Base-by-base conservation (phyloP, 1,140 invertebrate genomes). In the Bombus huntii region DNA sequence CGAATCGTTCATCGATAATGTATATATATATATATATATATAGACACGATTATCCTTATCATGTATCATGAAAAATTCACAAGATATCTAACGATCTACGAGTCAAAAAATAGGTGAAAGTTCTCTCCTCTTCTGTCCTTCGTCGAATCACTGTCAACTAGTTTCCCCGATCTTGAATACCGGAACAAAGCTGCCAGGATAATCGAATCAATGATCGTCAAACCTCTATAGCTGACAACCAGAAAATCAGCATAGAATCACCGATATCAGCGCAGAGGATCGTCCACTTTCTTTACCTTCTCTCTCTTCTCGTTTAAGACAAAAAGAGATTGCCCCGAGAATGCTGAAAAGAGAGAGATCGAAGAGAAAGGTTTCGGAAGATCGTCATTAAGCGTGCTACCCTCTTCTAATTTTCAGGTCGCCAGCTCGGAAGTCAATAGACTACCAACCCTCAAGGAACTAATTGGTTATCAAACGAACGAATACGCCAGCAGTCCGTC, bases 391-490 rank as follows among this genome's bases (percentile, higher is more conserved):
- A 92, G 92, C 87, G 73, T 86, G 81, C 90, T 92, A 85, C 90
- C 81, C 92, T 92, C 83, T 94, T 94, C 88, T 93, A 87, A 93
- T 94, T 95, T 95, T 93, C 94, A 95, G 94, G 93, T 95, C 77
- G 88, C 89, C 86, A 87, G 85, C 88, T 89, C 87, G 91, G 90
- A 90, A 89, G 81, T 85, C 47, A 86, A 90, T 83, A 92, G 89
- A 66, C 85, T 94, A 86, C 92, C 93, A 70, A 94, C 92, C 70
- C 89, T 93, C 72, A 94, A 93, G 93, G 92, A 94, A 72, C 85
- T 94, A 70, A 87, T 94, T 73, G 90, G 90, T 68, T 86, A 78
- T 85, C 81, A 66, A 31, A 82, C 62, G 53, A 74, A 80, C 77
- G 70, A 83, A 62, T 44, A 57, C 42, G 15, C 39, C n/a, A 74